A percentile compares a stretch with the other conserved stretches of the same genome.
Conservation (phyloP, 2,113 vertebrate genomes). For the Callionymus lyra region DNA sequence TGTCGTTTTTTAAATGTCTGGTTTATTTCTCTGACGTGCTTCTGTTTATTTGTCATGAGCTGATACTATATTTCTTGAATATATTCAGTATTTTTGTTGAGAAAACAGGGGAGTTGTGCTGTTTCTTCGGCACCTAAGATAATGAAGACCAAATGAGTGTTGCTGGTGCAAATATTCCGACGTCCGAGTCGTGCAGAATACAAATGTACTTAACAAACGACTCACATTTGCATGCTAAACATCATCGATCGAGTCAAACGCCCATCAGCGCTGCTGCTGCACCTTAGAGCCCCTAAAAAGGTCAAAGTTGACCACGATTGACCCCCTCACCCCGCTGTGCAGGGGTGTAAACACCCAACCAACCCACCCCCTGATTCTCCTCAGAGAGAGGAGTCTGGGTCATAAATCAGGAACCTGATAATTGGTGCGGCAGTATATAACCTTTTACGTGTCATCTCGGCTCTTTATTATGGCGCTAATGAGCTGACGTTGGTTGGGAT, state of each 20-base stretch:
- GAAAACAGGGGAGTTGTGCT: too few species aligned
- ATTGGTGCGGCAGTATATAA: slow-evolving; percentile 75
- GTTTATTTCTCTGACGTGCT: too few species aligned
- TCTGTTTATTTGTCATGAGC: too few species aligned
- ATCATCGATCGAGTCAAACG: slow-evolving; percentile 20
- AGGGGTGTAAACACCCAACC: slow-evolving; percentile 56
- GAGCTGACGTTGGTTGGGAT: slow-evolving; percentile 57
- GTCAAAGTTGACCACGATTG: slow-evolving; percentile 51
- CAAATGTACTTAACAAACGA: neutral
- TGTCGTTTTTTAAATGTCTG: too few species aligned
- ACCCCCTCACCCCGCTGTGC: slow-evolving; percentile 40
- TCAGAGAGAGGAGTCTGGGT: slow-evolving; percentile 44
- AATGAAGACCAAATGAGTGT: too few species aligned
- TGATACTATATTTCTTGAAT: too few species aligned
- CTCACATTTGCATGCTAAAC: slow-evolving; percentile 7
- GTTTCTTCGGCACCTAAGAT: too few species aligned
- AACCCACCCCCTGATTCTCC: slow-evolving; percentile 45
- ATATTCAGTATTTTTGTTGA: too few species aligned
- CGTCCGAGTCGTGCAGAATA: neutral
- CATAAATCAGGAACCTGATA: slow-evolving; percentile 66
- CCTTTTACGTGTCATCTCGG: slow-evolving; percentile 69
- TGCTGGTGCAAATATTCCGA: too few species aligned
- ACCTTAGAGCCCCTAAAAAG: slow-evolving; percentile 25
- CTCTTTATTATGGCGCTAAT: slow-evolving; percentile 70
- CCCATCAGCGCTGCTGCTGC: slow-evolving; percentile 14